Evolutionary conservation across 2,113 vertebrate species (phyloP), one percentile per base, ranked within the genome.

Genomic region (Hydrochoerus hydrochaeris): DNA sequence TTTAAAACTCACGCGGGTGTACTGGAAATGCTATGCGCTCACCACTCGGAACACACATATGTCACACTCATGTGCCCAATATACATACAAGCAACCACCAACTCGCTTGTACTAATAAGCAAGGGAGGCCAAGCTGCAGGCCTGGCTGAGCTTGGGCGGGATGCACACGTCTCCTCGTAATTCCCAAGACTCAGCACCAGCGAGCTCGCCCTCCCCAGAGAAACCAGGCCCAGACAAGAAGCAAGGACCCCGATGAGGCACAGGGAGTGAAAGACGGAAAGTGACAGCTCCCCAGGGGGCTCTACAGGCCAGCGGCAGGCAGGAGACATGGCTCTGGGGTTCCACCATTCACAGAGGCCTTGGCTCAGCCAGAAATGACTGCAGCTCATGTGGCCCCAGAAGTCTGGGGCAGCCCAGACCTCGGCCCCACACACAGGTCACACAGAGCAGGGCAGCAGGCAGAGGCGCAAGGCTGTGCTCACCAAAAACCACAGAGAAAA

Each of bases 21-120:
- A 54, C 89, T 26, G 1, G 41, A 49, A 73, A 73, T 0, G 63
- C 17, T 1, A 2, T 5, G 7, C 8, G 0, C 0, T 14, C 38
- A 3, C 32, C 0, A 3, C 0, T 24, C 57, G 52, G 92, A 7
- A 35, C 62, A 75, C 90, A 69, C 73, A 13, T 0, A 73, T 54
- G 54, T n/a, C 57, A 32, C 5, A 30, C 54, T 4, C 80, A 19
- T 2, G 63, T 0, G 0, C 24, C 38, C 71, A 75, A 44, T 10
- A 75, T 12, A 5, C 7, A 35, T 3, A 38, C 67, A 90, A 88
- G 82, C 93, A 65, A 82, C 83, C 90, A 46, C 80, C 82, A 44
- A 58, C 62, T 2, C 22, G 44, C 84, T 92, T 92, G n/a, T n/a
- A n/a, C 97, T 97, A 97, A 96, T 94, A 97, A 93, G 92, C 94